phyloP scores from a whole-genome alignment of 2,113 vertebrate species.

The Festucalex cinctus region DNA sequence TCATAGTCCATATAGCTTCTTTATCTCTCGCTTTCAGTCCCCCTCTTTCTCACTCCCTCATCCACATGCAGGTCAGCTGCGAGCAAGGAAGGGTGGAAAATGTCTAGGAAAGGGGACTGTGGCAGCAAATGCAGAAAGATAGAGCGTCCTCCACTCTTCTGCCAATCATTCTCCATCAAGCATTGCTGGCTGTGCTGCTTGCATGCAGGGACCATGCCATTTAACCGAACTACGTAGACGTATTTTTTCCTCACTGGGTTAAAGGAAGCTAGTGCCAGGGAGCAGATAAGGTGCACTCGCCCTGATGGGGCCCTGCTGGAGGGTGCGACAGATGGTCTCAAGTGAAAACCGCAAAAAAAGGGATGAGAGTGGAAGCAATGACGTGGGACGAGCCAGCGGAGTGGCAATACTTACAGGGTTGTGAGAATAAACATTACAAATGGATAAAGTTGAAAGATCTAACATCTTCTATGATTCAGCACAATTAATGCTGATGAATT shows the following conservation, averaged over 20 bases:
- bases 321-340: slow-evolving; percentile 14
- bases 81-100: slow-evolving; percentile 42
- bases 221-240: slow-evolving; percentile 65
- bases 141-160: slow-evolving; percentile 57
- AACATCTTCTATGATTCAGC: too few relatives aligned
- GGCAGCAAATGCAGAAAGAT: slow-evolving; percentile 48
- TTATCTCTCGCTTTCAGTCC: slow-evolving; percentile 59
- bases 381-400: background rate
- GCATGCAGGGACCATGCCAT: slow-evolving; percentile 43
- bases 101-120: slow-evolving; percentile 51
- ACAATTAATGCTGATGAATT: too few relatives aligned
- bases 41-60: slow-evolving; percentile 47
- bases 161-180: slow-evolving; percentile 64
- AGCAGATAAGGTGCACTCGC: slow-evolving; percentile 58
- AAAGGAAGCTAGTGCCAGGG: slow-evolving; percentile 50
- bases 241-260: slow-evolving; percentile 62
- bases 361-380: slow-evolving; percentile 8
- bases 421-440: too few relatives aligned
- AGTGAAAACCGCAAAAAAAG: slow-evolving; percentile 35
- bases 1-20: slow-evolving; percentile 58
- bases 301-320: slow-evolving; percentile 40
- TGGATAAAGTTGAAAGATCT: too few relatives aligned
- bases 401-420: background rate
- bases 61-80: slow-evolving; percentile 61
- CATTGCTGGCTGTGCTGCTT: slow-evolving; percentile 42